Conservation (phyloP, 1,140 invertebrate species). For the Daktulosphaira vitifoliae region DNA sequence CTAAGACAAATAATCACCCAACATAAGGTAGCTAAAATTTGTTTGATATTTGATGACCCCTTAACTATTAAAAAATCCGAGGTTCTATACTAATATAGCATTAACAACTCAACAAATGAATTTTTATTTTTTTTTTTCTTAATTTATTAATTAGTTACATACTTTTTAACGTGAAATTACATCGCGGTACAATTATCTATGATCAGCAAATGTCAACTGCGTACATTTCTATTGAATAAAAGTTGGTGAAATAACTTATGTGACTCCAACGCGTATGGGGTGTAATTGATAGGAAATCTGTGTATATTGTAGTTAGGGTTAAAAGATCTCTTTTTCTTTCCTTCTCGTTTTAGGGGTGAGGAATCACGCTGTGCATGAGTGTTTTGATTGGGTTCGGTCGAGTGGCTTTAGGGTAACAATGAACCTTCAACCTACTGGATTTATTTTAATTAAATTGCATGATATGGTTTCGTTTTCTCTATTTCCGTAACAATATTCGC, state of each 20-base stretch:
- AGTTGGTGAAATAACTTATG: slow-evolving; percentile 19
- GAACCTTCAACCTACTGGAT: slow-evolving; percentile 23
- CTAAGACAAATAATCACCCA: no score
- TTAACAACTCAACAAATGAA: no score
- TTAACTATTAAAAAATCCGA: no score
- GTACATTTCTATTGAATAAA: no score
- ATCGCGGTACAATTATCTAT: no score
- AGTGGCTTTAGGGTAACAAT: slow-evolving; percentile 32
- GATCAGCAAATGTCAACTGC: no score
- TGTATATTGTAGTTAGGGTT: slow-evolving; percentile 18
- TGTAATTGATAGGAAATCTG: slow-evolving; percentile 27
- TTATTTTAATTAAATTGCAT: slow-evolving; percentile 33
- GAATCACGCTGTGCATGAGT: slow-evolving; percentile 9
- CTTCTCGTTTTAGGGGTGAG: slow-evolving; percentile 16
- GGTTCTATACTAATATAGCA: no score
- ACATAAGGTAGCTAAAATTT: no score
- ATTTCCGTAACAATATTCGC: slow-evolving; percentile 32
- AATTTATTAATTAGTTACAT: no score
- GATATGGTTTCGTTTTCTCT: slow-evolving; percentile 34
- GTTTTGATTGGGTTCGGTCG: slow-evolving; percentile 34
- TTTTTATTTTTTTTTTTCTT: no score
- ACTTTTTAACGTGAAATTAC: no score
- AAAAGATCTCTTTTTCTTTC: slow-evolving; percentile 9
- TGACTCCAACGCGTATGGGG: slow-evolving; percentile 15
- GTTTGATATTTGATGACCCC: no score